Evolutionary conservation across 2,888 invertebrate genomes (phyloP).

Genomic region (Eristalis arbustorum): DNA sequence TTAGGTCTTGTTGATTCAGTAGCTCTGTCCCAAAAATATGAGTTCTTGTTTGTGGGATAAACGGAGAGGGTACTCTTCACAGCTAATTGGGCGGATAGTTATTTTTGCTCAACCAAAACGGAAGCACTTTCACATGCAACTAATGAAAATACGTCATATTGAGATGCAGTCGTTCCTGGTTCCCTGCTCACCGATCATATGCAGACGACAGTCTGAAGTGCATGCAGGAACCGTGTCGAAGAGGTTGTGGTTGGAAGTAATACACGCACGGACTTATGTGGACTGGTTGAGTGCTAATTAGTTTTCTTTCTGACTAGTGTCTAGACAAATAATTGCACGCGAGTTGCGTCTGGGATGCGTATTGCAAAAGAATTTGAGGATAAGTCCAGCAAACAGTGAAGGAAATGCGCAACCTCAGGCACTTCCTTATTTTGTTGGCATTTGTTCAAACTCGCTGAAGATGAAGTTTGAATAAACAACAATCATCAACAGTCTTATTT

Average conservation of each 20-base stretch:
- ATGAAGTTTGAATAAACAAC: too few species aligned
- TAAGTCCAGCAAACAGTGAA: too few species aligned
- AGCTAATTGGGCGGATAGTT: conserved; percentile 46
- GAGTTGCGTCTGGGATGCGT: neutral
- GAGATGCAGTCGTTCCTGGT: neutral
- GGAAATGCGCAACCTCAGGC: too few species aligned
- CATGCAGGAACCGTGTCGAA: neutral
- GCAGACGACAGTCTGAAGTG: neutral
- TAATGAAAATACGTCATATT: neutral
- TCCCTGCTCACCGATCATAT: neutral
- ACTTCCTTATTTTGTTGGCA: too few species aligned
- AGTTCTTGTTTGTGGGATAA: conserved; percentile 43
- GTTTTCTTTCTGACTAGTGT: neutral
- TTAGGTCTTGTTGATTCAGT: conserved; percentile 51
- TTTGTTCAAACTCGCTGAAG: too few species aligned
- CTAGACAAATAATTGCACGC: neutral
- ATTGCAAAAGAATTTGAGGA: neutral
- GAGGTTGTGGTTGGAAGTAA: neutral
- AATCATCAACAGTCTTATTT: too few species aligned
- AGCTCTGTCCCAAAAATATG: conserved; percentile 31
- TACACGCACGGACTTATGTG: neutral
- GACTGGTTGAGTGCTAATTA: neutral
- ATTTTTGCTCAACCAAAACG: conserved; percentile 8
- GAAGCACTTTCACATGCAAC: neutral
- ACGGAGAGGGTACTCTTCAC: conserved; percentile 16